Evolutionary conservation across 53 echinoderm and acorn worm species (phyloP).

Genomic region (Holothuria scabra): DNA sequence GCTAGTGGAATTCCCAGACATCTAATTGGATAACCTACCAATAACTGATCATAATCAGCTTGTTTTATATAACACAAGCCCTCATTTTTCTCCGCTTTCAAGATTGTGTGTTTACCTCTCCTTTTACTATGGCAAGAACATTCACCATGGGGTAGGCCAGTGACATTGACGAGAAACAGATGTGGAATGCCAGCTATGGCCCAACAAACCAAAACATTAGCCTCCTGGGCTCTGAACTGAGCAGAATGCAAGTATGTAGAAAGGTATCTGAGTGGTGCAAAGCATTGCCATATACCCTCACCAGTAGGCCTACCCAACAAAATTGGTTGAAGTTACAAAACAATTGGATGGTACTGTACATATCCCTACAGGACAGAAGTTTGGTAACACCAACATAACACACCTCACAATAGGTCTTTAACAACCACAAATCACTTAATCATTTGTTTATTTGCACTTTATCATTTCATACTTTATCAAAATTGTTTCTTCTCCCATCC

Average conservation of each 20-base stretch:
- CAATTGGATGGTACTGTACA: no score
- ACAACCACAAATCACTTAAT: no score
- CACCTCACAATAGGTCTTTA: no score
- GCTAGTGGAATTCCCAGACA: slow-evolving; percentile 11
- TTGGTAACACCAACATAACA: no score
- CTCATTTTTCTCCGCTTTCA: background rate
- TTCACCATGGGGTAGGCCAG: slow-evolving; percentile 30
- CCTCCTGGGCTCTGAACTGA: slow-evolving; percentile 4
- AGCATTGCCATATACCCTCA: no score
- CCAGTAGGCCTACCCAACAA: no score
- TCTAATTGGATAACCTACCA: slow-evolving; percentile 35
- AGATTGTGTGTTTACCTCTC: slow-evolving; percentile 21
- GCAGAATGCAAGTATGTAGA: slow-evolving; percentile 10
- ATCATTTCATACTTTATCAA: no score
- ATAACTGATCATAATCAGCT: slow-evolving; percentile 28
- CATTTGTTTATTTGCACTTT: no score
- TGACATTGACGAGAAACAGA: slow-evolving; percentile 33
- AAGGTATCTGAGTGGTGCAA: no score
- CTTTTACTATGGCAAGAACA: background rate
- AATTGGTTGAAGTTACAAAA: no score
- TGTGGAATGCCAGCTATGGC: slow-evolving; percentile 33
- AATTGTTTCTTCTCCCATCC: no score
- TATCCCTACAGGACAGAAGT: no score
- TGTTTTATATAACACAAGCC: background rate
- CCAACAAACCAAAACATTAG: background rate